A percentile compares a stretch with the other conserved stretches of the same genome.
These are phyloP conservation scores for Eupithecia tripunctaria DNA, from an alignment of 2,888 invertebrate genomes.

Conservation along the genomic window DNA sequence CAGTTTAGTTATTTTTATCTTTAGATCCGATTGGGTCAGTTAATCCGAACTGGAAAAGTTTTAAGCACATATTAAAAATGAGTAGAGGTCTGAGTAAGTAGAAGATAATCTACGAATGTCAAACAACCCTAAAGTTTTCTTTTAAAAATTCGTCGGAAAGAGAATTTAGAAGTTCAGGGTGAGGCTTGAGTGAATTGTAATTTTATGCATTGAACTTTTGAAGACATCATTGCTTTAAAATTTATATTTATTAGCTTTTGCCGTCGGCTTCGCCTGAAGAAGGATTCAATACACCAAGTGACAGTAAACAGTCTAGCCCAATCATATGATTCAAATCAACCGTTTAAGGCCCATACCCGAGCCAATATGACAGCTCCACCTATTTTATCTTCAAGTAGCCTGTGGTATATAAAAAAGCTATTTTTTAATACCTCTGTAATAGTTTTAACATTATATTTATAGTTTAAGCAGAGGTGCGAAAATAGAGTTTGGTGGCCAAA, in stretches of 20 bases:
- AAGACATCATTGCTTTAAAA: neutral
- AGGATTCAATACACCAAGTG: neutral
- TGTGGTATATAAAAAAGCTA: too few relatives aligned
- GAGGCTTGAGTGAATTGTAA: constrained; percentile 22
- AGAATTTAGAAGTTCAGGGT: constrained; percentile 9
- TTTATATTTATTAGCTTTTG: neutral
- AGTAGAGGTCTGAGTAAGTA: neutral
- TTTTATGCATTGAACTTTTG: constrained; percentile 25
- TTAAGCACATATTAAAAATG: constrained; percentile 5
- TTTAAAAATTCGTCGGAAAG: constrained; percentile 3
- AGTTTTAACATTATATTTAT: too few relatives aligned
- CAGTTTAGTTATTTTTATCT: neutral
- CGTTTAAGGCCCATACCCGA: too few relatives aligned
- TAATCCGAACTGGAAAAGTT: constrained; percentile 2
- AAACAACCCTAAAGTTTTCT: constrained; percentile 5
- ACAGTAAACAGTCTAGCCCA: too few relatives aligned
- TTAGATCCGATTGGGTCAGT: neutral
- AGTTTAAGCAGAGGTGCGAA: too few relatives aligned
- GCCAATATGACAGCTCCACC: too few relatives aligned
- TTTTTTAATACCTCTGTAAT: too few relatives aligned
- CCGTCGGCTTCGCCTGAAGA: neutral
- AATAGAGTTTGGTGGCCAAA: too few relatives aligned
- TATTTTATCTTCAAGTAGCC: too few relatives aligned
- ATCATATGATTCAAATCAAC: neutral
- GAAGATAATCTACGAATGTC: neutral